phyloP scores from a whole-genome alignment of 2,797 vertebrate genomes.

The Scyliorhinus canicula region DNA sequence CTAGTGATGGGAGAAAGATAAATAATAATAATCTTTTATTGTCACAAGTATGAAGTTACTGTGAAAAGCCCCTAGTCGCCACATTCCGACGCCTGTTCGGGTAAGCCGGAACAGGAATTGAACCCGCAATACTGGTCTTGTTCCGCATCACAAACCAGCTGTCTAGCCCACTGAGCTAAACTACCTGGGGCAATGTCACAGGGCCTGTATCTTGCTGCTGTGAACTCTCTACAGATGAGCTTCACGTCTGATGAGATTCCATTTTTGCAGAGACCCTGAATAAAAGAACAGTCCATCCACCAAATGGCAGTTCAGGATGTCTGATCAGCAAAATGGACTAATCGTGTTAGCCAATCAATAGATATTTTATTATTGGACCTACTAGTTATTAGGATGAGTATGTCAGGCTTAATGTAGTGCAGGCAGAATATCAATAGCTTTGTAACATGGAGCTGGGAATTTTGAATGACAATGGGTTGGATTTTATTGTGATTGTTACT shows the following conservation, averaged over 20 bases:
- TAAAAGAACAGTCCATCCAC: background rate
- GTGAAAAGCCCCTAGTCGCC: too few relatives aligned
- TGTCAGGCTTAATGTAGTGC: background rate
- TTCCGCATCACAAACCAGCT: too few relatives aligned
- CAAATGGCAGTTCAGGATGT: background rate
- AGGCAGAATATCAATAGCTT: background rate
- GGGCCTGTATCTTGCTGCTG: too few relatives aligned
- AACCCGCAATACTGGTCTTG: too few relatives aligned
- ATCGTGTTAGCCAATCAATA: constrained; percentile 19
- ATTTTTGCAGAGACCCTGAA: background rate
- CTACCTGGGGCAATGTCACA: background rate
- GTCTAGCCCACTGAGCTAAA: too few relatives aligned
- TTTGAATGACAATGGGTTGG: background rate
- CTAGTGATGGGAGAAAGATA: background rate
- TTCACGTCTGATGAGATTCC: background rate
- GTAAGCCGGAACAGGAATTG: too few relatives aligned
- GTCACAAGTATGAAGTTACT: too few relatives aligned
- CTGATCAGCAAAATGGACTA: constrained; percentile 11
- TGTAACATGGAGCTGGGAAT: background rate
- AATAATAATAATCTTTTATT: too few relatives aligned
- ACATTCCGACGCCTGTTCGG: too few relatives aligned
- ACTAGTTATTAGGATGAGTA: background rate
- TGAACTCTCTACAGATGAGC: too few relatives aligned
- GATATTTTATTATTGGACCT: constrained; percentile 1
- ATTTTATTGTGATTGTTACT: background rate